Evolutionary conservation across 2,797 vertebrate species (phyloP).

Genomic region (Periparus ater): DNA sequence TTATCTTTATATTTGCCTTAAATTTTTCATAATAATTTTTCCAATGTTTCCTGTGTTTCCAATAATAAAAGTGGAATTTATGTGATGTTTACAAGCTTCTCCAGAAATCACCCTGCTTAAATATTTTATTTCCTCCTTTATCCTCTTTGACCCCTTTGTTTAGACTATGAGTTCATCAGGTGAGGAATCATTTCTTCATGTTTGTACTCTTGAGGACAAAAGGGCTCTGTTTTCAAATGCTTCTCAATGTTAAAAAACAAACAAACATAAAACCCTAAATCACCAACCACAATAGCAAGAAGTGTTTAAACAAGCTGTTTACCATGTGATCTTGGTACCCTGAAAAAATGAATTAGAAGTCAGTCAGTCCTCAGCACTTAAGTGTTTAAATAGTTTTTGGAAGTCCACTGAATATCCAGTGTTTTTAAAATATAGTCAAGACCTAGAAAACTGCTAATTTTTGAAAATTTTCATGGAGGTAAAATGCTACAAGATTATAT

Average conservation of each 20-base stretch:
- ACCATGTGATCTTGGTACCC: not conserved
- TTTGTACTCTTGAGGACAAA: not conserved
- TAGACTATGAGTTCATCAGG: constrained; percentile 2
- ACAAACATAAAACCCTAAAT: not conserved
- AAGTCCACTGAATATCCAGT: not conserved
- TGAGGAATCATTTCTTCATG: not conserved
- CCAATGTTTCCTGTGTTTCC: not conserved
- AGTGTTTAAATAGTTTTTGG: not conserved
- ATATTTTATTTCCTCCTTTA: constrained; percentile 8
- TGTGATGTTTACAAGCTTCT: not conserved
- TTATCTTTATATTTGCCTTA: not conserved
- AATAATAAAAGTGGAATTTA: constrained; percentile 29
- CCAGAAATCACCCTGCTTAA: not conserved
- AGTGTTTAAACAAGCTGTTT: not conserved
- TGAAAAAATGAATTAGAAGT: not conserved
- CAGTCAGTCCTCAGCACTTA: not conserved
- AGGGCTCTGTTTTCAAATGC: not conserved
- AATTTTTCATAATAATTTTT: not conserved
- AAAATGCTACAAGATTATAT: not conserved
- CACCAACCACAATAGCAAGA: not conserved
- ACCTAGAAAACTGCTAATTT: not conserved
- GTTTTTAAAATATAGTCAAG: not conserved
- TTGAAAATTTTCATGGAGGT: not conserved
- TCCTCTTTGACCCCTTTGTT: constrained; percentile 9
- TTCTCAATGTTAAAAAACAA: not conserved